Base-by-base conservation (phyloP, 2,113 vertebrate species). In the Apteryx mantelli region DNA sequence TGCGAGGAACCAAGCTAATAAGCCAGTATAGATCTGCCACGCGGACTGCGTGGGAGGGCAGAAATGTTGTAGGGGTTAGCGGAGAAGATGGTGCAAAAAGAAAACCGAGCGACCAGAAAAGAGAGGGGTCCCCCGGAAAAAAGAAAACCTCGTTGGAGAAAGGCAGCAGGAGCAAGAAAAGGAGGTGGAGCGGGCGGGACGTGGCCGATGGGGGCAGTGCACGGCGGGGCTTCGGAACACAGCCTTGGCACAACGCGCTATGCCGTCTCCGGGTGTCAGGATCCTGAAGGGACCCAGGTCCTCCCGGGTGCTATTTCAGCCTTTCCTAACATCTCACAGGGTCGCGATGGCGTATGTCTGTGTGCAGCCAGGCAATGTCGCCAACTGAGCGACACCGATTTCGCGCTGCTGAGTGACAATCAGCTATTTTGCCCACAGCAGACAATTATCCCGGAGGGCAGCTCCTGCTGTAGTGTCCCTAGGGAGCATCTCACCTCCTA, bases 121-220 rank as follows among this genome's bases (percentile, higher is more conserved):
- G 0, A 3, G 3, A n/a, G 8, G 2, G 10, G 42, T 19, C 12
- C 9, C 20, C 36, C 21, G 1, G 19, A 58, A 82, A 86, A 73
- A 52, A 30, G 8, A 55, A 36, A 30, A 46, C 1, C 9, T 56
- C 19, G 2, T 9, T 69, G 56, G 30, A 68, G 89, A 52, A 24
- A 71, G 52, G 25, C 69, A 73, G n/a, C 1, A 8, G 32, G n/a
- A 89, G 8, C 16, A 48, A 84, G 20, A 74, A 77, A 3, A 12
- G 13, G 26, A 70, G 36, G 26, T 22, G 36, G 42, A 74, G 24
- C 4, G 21, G 56, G 40, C 2, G 22, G 24, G 20, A 61, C 4
- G 34, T 21, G 8, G 18, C 15, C 36, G 26, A 10, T 25, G 48
- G 15, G 7, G 5, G 5, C 1, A 1, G 6, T 11, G 4, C 25